phyloP scores from a whole-genome alignment of 2,888 invertebrate genomes.

The Pristionchus entomophagus region DNA sequence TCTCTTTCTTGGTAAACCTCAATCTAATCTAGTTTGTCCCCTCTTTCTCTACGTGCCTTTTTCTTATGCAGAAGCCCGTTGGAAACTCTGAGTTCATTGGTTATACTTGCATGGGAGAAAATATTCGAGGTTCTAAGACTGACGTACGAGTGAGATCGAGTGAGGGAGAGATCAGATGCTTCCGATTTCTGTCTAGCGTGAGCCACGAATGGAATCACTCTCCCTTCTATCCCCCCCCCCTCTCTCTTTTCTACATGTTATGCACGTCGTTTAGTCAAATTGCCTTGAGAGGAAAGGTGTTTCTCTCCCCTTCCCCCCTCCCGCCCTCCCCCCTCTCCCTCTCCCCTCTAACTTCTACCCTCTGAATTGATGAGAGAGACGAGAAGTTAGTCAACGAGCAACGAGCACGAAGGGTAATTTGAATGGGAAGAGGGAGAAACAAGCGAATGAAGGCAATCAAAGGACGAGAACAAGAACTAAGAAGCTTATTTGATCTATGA shows the following conservation, averaged over 20 bases:
- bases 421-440: too few relatives aligned
- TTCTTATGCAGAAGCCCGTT: neutral
- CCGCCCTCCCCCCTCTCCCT: too few relatives aligned
- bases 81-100: neutral
- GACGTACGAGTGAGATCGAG: neutral
- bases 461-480: neutral
- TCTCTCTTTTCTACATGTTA: constrained; percentile 24
- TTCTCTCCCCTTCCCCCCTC: neutral
- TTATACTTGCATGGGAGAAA: too few relatives aligned
- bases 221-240: neutral
- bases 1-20: constrained; percentile 33
- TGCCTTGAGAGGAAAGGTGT: constrained; percentile 18
- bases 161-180: neutral
- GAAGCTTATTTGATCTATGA: neutral
- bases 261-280: constrained; percentile 38
- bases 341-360: constrained; percentile 20
- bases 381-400: constrained; percentile 12
- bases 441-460: neutral
- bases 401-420: constrained; percentile 22
- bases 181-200: constrained; percentile 4
- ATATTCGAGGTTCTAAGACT: too few relatives aligned
- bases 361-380: constrained; percentile 37
- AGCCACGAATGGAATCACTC: neutral
- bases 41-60: neutral
- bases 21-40: constrained; percentile 26